Conservation (phyloP, 2,113 vertebrate genomes). For the Shinisaurus crocodilurus region DNA sequence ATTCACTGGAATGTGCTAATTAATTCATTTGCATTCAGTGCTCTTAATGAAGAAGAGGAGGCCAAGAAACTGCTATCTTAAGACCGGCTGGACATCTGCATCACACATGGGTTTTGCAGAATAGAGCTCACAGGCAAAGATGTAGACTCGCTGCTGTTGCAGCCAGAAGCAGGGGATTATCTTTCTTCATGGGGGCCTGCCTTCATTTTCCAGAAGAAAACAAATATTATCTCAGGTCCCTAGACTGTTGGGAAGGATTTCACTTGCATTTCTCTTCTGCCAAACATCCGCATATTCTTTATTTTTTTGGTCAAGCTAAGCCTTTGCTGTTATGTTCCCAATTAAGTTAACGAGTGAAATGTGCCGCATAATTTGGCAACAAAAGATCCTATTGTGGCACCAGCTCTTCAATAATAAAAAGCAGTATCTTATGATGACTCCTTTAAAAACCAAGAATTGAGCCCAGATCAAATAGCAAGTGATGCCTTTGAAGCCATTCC, state of each 20-base stretch:
- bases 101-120: not conserved
- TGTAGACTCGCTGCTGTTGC: not conserved
- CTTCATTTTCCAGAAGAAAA: not conserved
- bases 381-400: slow-evolving; percentile 46
- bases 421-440: slow-evolving; percentile 57
- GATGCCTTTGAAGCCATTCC: slow-evolving; percentile 52
- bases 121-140: not conserved
- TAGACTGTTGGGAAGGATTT: not conserved
- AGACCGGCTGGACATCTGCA: not conserved
- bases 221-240: not conserved
- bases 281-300: not conserved
- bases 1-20: slow-evolving; percentile 63
- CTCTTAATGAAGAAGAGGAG: slow-evolving; percentile 54
- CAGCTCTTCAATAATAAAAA: slow-evolving; percentile 55
- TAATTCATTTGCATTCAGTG: slow-evolving; percentile 65
- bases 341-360: slow-evolving; percentile 73
- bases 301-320: slow-evolving; percentile 37
- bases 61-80: slow-evolving; percentile 20
- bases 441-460: slow-evolving; percentile 63
- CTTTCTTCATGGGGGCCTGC: not conserved
- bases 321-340: slow-evolving; percentile 63
- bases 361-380: slow-evolving; percentile 62
- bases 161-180: not conserved
- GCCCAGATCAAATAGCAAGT: slow-evolving; percentile 64
- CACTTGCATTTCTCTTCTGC: slow-evolving; percentile 5